Evolutionary conservation across 2,888 invertebrate genomes (phyloP).

Genomic region (Cerceris rybyensis): DNA sequence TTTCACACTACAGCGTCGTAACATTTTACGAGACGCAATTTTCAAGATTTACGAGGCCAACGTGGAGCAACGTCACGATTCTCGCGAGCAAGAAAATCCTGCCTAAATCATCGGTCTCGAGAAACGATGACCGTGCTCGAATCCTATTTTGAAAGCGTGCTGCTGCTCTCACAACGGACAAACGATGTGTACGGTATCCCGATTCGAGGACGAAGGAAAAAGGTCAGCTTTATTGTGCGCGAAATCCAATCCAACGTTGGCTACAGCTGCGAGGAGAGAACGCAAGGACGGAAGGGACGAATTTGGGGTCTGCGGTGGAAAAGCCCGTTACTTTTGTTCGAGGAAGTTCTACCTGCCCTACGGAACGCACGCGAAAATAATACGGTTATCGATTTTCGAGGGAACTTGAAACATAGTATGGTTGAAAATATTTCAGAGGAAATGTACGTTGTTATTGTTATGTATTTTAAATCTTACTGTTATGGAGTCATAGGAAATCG

Average conservation of each 20-base stretch:
- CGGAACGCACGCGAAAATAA: neutral
- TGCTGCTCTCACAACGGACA: neutral
- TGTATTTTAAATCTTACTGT: no score
- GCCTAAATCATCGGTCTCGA: neutral
- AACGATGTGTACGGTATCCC: conserved; percentile 7
- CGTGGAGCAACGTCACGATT: no score
- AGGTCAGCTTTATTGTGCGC: conserved; percentile 68
- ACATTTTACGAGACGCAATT: no score
- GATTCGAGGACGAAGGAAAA: conserved; percentile 47
- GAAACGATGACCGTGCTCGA: neutral
- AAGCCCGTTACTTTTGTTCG: conserved; percentile 45
- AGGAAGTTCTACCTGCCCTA: conserved; percentile 31
- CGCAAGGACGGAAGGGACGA: conserved; percentile 1
- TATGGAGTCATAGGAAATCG: no score
- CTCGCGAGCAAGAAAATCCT: neutral
- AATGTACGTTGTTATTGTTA: no score
- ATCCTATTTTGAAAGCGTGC: conserved; percentile 16
- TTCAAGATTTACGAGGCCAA: no score
- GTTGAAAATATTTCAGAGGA: no score
- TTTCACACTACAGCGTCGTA: no score
- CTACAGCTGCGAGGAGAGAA: conserved; percentile 29
- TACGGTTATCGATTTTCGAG: conserved; percentile 12
- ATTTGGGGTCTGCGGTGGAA: conserved; percentile 30
- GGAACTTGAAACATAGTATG: no score
- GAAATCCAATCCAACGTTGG: conserved; percentile 66